These are phyloP conservation scores for Ferrisia virgata DNA, from an alignment of 2,888 invertebrate genomes.

Conservation along the genomic window DNA sequence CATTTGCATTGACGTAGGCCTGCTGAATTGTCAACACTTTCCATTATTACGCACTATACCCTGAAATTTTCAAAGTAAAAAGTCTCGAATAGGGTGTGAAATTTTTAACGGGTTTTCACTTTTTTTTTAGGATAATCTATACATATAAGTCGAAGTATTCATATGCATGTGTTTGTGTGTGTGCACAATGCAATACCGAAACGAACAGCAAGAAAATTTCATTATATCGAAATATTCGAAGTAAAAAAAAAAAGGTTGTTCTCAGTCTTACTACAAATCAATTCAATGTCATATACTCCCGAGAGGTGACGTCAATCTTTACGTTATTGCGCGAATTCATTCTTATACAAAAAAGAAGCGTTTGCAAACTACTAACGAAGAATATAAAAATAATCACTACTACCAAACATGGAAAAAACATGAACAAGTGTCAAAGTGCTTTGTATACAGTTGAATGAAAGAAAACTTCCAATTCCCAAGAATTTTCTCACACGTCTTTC, in stretches of 20 bases:
- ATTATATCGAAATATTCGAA: conserved; percentile 1
- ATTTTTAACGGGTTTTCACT: too few relatives aligned
- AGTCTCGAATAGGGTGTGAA: too few relatives aligned
- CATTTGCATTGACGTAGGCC: too few relatives aligned
- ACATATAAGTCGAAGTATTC: background rate
- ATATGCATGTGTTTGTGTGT: too few relatives aligned
- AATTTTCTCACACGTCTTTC: background rate
- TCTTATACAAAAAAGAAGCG: conserved; percentile 25
- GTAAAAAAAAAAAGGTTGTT: background rate
- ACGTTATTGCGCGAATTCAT: conserved; percentile 2
- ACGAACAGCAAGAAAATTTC: background rate
- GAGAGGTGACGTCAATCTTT: background rate
- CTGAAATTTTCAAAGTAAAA: too few relatives aligned
- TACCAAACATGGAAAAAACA: background rate
- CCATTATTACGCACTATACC: too few relatives aligned
- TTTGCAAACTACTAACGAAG: background rate
- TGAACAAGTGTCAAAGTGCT: conserved; percentile 5
- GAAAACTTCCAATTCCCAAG: background rate
- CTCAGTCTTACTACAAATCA: background rate
- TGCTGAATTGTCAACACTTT: too few relatives aligned
- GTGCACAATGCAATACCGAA: background rate
- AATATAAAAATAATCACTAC: conserved; percentile 5
- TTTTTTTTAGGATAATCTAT: background rate
- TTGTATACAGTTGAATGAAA: conserved; percentile 14
- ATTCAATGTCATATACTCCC: conserved; percentile 11